Evolutionary conservation across 1,140 invertebrate genomes (phyloP), one percentile per base, ranked within the genome.

Genomic region (Eumeta japonica): DNA sequence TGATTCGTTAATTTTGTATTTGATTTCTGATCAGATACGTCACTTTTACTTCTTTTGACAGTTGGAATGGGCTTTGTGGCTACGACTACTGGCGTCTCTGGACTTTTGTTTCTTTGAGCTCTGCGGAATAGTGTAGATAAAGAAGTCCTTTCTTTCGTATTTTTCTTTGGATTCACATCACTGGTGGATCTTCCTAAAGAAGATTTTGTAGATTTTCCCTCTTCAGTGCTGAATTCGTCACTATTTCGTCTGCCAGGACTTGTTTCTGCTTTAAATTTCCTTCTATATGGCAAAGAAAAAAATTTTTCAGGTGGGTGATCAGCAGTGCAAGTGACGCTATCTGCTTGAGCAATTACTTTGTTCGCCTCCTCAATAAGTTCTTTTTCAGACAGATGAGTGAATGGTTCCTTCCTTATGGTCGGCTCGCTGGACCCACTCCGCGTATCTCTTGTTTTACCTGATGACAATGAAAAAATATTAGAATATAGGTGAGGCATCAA

Each of bases 281-380:
- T 64, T 33, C 79, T 70, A 20, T 78, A 74, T 11, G 83, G 83
- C 19, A 85, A 61, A 12, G 81, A 85, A 55, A 81, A 83, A 61
- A 80, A 85, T 46, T 80, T 82, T 33, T 81, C 80, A 16, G 79
- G 78, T 10, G 65, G 60, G 50, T 74, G 54, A 42, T 76, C 72
- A 42, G 73, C 68, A 18, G 76, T 77, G 48, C 83, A 86, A 16
- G 79, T 78, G 35, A 85, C 74, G 52, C 79, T 82, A 50, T 81
- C 78, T 11, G 81, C 84, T 54, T 86, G 83, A 20, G 81, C 75
- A 14, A 86, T 72, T 9, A 88, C 82, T 48, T 78, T 76, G 29
- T 83, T 81, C n/a, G 86, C 83, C 66, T 88, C 85, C 52, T 83
- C 77, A 10, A 81, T 82, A 20, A 87, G 70, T 52, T 87, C 80